Evolutionary conservation across 1,140 invertebrate species (phyloP).

Genomic region (Coelopa frigida): DNA sequence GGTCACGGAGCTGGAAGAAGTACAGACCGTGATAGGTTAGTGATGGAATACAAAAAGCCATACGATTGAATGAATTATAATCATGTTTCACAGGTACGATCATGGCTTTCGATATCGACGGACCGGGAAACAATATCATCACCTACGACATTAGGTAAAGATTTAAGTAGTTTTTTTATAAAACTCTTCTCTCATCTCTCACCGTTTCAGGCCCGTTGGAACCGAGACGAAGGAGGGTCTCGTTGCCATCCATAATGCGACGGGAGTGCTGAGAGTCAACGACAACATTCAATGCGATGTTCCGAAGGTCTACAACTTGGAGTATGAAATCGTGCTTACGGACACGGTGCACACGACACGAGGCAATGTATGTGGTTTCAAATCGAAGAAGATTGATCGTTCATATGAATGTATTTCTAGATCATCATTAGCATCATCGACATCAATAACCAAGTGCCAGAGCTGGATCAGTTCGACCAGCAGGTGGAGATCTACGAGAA

Average conservation of each 20-base stretch:
- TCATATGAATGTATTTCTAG: constrained; percentile 26
- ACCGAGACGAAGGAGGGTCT: not conserved
- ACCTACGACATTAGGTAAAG: constrained; percentile 30
- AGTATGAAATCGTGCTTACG: constrained; percentile 46
- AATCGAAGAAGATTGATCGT: not conserved
- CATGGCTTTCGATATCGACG: constrained; percentile 50
- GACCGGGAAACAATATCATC: constrained; percentile 48
- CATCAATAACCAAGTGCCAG: constrained; percentile 48
- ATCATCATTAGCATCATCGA: constrained; percentile 48
- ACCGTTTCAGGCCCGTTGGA: constrained; percentile 1
- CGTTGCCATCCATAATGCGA: constrained; percentile 41
- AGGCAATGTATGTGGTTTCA: constrained; percentile 32
- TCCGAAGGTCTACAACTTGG: constrained; percentile 40
- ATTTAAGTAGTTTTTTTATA: not conserved
- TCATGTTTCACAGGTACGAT: constrained; percentile 27
- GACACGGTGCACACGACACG: constrained; percentile 41
- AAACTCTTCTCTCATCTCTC: not conserved
- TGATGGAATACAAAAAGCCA: not conserved
- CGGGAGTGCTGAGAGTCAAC: constrained; percentile 45
- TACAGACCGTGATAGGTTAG: constrained; percentile 7
- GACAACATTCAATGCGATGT: constrained; percentile 48
- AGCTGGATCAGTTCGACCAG: constrained; percentile 22
- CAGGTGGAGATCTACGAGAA: constrained; percentile 44
- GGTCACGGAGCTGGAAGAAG: constrained; percentile 20
- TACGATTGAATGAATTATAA: not conserved